Evolutionary conservation across 2,888 invertebrate genomes (phyloP).

Genomic region (Netelia virgata): DNA sequence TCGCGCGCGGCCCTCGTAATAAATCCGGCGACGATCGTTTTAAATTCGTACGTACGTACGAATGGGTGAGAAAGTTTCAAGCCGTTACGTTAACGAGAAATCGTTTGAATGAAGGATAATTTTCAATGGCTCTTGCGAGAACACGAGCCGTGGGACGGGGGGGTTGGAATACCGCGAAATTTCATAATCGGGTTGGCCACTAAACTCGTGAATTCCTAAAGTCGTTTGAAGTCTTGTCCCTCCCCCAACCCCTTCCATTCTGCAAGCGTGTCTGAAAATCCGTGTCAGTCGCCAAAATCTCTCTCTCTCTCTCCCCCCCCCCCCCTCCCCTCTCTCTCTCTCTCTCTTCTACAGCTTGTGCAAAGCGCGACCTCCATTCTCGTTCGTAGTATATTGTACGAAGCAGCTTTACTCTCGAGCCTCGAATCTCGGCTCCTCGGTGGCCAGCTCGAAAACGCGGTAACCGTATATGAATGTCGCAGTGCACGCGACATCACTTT

Average conservation of each 20-base stretch:
- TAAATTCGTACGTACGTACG: neutral
- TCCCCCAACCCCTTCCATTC: neutral
- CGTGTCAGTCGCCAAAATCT: slow-evolving; percentile 11
- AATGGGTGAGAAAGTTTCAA: neutral
- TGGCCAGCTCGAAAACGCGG: slow-evolving; percentile 5
- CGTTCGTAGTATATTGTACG: neutral
- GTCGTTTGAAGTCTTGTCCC: slow-evolving; percentile 34
- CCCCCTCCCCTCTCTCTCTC: too few species aligned
- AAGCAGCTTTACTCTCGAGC: neutral
- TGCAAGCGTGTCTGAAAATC: slow-evolving; percentile 16
- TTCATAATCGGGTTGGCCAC: slow-evolving; percentile 19
- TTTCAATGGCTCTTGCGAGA: slow-evolving; percentile 22
- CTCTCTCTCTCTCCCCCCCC: too few species aligned
- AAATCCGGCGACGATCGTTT: neutral
- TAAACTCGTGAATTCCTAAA: slow-evolving; percentile 41
- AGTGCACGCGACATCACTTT: slow-evolving; percentile 23
- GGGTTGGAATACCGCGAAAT: slow-evolving; percentile 16
- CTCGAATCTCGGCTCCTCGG: slow-evolving; percentile 37
- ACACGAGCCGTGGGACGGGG: neutral
- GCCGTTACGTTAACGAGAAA: neutral
- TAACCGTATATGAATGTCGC: slow-evolving; percentile 23
- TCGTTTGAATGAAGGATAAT: slow-evolving; percentile 15
- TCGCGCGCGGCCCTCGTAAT: too few species aligned
- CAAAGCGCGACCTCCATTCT: too few species aligned
- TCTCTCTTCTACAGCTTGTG: too few species aligned